These are phyloP conservation scores for Lochmaea capreae DNA, from an alignment of 2,888 invertebrate genomes.

Conservation along the genomic window DNA sequence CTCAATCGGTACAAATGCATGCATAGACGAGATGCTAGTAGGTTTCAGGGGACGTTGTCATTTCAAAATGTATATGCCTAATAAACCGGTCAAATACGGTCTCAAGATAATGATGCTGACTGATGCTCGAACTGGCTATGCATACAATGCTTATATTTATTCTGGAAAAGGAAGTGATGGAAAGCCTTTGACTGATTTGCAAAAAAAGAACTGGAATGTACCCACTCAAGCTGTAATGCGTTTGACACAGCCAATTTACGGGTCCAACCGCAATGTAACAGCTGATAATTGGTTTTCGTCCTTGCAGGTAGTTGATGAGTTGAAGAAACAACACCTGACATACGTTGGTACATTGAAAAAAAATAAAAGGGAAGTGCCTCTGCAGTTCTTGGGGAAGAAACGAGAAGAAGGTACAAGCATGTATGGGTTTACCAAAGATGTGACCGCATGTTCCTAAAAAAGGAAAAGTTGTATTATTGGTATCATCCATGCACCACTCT, in stretches of 20 bases:
- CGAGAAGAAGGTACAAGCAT: neutral
- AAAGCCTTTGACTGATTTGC: conserved; percentile 37
- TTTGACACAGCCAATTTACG: conserved; percentile 41
- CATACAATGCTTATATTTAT: conserved; percentile 53
- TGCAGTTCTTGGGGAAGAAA: neutral
- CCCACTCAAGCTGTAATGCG: conserved; percentile 39
- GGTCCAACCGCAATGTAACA: conserved; percentile 48
- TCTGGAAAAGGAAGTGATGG: conserved; percentile 20
- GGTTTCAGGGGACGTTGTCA: conserved; percentile 49
- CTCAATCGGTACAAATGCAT: conserved; percentile 30
- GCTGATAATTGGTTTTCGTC: conserved; percentile 49
- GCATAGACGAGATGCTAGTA: conserved; percentile 54
- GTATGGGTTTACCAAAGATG: conserved; percentile 1
- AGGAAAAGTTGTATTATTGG: conserved; percentile 3
- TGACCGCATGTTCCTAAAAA: conserved; percentile 15
- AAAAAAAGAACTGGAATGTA: conserved; percentile 35
- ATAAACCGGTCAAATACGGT: conserved; percentile 56
- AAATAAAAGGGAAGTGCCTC: conserved; percentile 44
- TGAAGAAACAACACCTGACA: conserved; percentile 41
- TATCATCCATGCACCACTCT: conserved; percentile 10
- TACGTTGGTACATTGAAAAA: conserved; percentile 51
- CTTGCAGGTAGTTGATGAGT: conserved; percentile 40
- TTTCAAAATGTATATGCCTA: conserved; percentile 57
- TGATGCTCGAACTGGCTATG: conserved; percentile 48
- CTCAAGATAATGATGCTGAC: conserved; percentile 55